phyloP scores from a whole-genome alignment of 2,888 invertebrate species.

The Mesoligia furuncula region DNA sequence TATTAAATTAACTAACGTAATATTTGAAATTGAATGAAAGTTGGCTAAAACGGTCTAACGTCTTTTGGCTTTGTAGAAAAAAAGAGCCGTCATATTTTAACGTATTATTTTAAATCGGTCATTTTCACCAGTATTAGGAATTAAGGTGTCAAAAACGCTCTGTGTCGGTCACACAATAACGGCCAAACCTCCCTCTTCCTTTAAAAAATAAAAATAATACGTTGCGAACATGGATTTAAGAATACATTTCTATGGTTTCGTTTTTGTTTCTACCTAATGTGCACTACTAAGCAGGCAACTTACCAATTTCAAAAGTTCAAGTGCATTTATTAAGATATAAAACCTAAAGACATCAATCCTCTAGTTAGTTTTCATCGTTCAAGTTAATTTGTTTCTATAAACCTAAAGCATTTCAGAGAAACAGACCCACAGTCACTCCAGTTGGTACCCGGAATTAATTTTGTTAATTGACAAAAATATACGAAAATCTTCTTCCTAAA shows the following conservation, averaged over 20 bases:
- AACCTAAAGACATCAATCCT: neutral
- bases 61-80: no score
- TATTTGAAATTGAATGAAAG: neutral
- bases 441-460: neutral
- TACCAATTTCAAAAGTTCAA: neutral
- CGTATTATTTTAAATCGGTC: no score
- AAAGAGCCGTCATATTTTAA: no score
- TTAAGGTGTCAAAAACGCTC: no score
- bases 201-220: no score
- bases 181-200: no score
- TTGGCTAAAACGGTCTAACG: neutral
- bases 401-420: slow-evolving; percentile 4
- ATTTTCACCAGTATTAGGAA: no score
- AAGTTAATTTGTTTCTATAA: slow-evolving; percentile 18
- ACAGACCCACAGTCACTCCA: neutral
- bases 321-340: neutral
- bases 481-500: neutral
- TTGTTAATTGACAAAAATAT: slow-evolving; percentile 15
- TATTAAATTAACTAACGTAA: neutral
- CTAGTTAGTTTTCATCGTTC: no score
- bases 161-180: no score
- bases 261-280: no score
- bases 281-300: neutral
- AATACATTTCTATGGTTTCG: no score
- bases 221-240: no score